phyloP scores from a whole-genome alignment of 2,113 vertebrate species.

The Vidua chalybeata region DNA sequence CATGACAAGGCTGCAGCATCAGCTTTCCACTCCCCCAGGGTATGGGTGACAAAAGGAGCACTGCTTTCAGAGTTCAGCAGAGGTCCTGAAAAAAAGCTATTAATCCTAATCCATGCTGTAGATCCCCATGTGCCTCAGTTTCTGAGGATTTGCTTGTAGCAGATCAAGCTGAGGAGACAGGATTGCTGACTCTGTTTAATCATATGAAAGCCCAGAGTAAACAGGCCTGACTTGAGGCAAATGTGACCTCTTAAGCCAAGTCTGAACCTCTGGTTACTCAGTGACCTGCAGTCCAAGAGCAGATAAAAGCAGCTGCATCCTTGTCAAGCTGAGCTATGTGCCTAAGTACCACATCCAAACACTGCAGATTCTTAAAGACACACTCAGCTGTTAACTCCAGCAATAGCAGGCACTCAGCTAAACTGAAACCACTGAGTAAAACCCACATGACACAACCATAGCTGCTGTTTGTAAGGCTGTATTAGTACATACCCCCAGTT shows the following conservation, averaged over 20 bases:
- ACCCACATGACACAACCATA: neutral
- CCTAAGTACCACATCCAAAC: neutral
- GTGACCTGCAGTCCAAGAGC: neutral
- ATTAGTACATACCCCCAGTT: conserved; percentile 82
- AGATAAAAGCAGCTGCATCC: neutral
- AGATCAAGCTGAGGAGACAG: neutral
- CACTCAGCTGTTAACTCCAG: neutral
- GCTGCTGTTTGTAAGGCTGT: neutral
- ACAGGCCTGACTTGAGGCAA: neutral
- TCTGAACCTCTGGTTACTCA: neutral
- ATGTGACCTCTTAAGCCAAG: neutral
- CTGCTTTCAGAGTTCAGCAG: neutral
- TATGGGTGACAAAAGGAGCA: neutral
- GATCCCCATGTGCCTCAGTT: neutral
- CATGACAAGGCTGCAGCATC: neutral
- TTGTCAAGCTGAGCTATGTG: neutral
- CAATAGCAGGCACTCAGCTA: fast-evolving
- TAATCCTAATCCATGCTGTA: neutral
- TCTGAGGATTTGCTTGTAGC: neutral
- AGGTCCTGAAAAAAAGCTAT: neutral
- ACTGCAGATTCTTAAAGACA: neutral
- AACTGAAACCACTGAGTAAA: neutral
- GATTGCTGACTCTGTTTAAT: neutral
- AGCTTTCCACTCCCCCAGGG: neutral
- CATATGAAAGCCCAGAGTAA: neutral